Base-by-base conservation (phyloP, 2,888 invertebrate species). In the Aphidius colemani region DNA sequence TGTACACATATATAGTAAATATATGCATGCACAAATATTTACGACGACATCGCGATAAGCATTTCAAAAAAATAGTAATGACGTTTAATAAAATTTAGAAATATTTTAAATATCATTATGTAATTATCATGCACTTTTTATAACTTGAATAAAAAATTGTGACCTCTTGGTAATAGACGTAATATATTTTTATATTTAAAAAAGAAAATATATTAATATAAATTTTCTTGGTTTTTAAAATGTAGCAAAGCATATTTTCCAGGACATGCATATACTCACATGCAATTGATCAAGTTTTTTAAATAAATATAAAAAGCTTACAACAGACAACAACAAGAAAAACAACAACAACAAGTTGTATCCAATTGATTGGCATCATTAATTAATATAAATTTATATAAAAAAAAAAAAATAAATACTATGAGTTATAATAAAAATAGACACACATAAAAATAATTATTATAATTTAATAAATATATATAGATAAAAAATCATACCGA, bases 161-260 rank as follows among this genome's bases (percentile, higher is more conserved):
- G 44, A 43, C 30, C 30, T 40, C 40, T 13, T 57, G 50, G 49
- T 63, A 44, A n/a, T n/a, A 50, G 51, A 44, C 56, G 49, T 63
- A 50, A 39, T 8, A 9, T 41, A 39, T 13, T 55, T 59, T 49
- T 41, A 11, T n/a, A n/a, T n/a, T n/a, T n/a, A n/a, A n/a, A 39
- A 44, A 30, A 56, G 2, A 18, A 40, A 6, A 55, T 56, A n/a
- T 43, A 18, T 18, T 18, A 18, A 18, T 18, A 18, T 18, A 18
- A 18, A 18, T 1, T 46, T 41, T 48, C 9, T 56, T 11, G 18
- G 48, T 57, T 49, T 62, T 50, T 50, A 1, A 18, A 18, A 18
- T 73, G 78, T 75, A 80, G 80, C 79, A 75, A 80, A 81, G 79
- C 81, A 74, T 75, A 79, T 78, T 78, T 78, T n/a, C 77, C 5